phyloP scores from a whole-genome alignment of 2,113 vertebrate species.

The Passerina amoena region DNA sequence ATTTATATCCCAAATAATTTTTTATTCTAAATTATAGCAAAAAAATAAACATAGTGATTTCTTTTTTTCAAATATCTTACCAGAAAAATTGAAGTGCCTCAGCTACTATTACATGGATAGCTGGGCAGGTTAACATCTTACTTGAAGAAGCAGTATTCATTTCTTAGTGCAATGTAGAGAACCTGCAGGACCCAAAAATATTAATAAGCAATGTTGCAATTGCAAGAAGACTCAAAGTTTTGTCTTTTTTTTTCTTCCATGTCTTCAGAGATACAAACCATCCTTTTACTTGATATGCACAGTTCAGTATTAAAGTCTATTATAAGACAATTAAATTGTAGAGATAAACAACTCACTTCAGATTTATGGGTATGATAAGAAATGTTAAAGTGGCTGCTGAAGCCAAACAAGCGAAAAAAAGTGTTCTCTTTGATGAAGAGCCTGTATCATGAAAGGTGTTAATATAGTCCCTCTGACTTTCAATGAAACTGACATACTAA shows the following conservation, averaged over 20 bases:
- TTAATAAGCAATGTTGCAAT: neutral
- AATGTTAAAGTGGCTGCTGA: neutral
- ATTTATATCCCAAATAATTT: neutral
- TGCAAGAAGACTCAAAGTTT: neutral
- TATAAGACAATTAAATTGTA: neutral
- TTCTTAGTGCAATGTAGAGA: neutral
- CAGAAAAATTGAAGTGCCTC: neutral
- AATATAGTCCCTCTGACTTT: neutral
- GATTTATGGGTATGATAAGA: neutral
- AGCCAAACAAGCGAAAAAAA: neutral
- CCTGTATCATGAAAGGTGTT: neutral
- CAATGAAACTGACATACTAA: neutral
- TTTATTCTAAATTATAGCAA: neutral
- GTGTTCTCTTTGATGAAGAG: neutral
- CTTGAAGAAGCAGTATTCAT: neutral
- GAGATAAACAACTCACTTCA: neutral
- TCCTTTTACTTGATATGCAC: neutral
- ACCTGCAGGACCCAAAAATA: neutral
- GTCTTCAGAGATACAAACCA: neutral
- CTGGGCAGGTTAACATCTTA: neutral
- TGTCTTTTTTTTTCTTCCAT: no score
- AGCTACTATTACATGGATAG: neutral
- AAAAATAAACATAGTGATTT: neutral
- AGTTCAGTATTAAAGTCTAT: neutral
- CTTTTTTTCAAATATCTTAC: neutral